Evolutionary conservation across 2,113 vertebrate species (phyloP), one percentile per base, ranked within the genome.

Genomic region (Bubalus kerabau): DNA sequence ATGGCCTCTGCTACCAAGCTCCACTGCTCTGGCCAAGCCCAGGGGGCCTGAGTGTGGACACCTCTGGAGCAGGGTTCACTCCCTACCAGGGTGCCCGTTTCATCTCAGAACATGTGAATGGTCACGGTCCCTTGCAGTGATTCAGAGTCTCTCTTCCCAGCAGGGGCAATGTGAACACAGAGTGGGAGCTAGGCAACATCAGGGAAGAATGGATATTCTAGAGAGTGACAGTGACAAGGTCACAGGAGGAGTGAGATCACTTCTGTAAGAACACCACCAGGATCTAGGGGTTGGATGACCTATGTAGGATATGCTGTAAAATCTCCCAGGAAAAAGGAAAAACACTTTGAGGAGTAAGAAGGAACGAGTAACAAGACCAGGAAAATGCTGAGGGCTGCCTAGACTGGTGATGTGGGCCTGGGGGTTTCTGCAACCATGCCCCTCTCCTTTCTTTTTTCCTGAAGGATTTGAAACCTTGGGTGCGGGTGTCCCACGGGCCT

Each of bases 41-140:
- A 15, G 64, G 19, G 3, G 7, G 43, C 43, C 30, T 12, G 50
- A 32, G 74, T 2, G 7, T 19, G 32, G 48, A 36, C 1, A 10
- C 62, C n/a, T 80, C 54, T 60, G 74, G 30, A 54, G 28, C 23
- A 0, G 48, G 80, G 28, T 32, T 64, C 36, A 3, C 40, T 43
- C 57, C 80, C 48, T 56, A 0, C 3, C 0, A 0, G n/a, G 32
- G 48, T 0, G 2, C 56, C 36, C 1, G 0, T 1, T 64, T 46
- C 46, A 30, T 4, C 56, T n/a, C 54, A 19, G 10, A 64, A 54
- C 26, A 15, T 0, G 6, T 2, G 6, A 12, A 30, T 3, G 30
- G 36, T 30, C 10, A 3, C 32, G 2, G 11, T 8, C 17, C 60
- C 64, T 32, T 24, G 57, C 16, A 10, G 92, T 16, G 36, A 19